Evolutionary conservation across 2,797 vertebrate species (phyloP), one percentile per base, ranked within the genome.

Genomic region (Enteromius radiatus): DNA sequence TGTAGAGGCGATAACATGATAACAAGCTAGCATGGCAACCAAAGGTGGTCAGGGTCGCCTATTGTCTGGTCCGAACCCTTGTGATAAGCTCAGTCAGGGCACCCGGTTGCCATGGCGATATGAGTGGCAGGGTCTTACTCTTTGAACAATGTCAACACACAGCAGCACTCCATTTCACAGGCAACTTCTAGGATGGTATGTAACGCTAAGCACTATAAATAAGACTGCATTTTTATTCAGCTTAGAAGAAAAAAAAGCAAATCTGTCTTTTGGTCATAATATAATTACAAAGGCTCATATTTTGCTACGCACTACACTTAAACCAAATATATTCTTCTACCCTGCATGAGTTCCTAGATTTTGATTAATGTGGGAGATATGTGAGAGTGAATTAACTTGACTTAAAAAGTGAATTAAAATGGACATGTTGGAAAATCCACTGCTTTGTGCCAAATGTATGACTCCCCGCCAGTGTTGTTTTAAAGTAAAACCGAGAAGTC

Each of bases 71-170:
- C 70, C 70, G 12, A 73, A 36, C 47, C 47, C 11, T 73, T 73
- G 65, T 67, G 3, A 84, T 83, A 89, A 89, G 85, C 84, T 89
- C 88, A 83, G 63, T 89, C 19, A 0, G 78, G 0, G 0, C 68
- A 28, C 26, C 63, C 36, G 81, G 89, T 93, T 90, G 88, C 89
- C 89, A 90, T 88, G 89, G 90, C 78, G 83, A 91, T 87, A 84
- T 85, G 84, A 85, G 76, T 76, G 82, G 86, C 45, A 45, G 81
- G 0, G 0, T 88, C 80, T 67, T 81, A 90, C 88, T 54, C 85
- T 86, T 80, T 64, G 67, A 80, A 69, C 49, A 47, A 36, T 80
- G 65, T 63, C 68, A 71, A 63, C 38, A 70, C 52, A 26, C 43
- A 59, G 47, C 77, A 69, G 64, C 64, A 69, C 28, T 15, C 19